Evolutionary conservation across 1,140 invertebrate species (phyloP).

Genomic region (Schlechtendalia chinensis): DNA sequence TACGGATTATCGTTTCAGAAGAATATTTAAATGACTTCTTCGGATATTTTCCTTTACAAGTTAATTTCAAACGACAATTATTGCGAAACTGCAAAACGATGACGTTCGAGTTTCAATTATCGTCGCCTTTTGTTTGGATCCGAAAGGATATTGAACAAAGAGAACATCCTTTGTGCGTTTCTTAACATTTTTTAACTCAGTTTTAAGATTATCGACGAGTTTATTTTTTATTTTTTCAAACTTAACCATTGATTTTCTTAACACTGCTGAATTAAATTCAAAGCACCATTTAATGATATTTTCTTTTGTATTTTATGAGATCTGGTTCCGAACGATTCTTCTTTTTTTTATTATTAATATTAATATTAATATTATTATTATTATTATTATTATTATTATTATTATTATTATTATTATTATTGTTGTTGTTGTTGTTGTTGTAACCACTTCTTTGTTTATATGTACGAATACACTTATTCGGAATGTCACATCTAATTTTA

Average conservation of each 20-base stretch:
- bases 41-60: not conserved
- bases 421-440: too few relatives aligned
- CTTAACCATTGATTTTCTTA: not conserved
- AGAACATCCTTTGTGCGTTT: not conserved
- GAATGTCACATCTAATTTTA: slow-evolving; percentile 3
- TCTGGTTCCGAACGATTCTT: not conserved
- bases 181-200: too few relatives aligned
- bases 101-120: not conserved
- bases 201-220: not conserved
- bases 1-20: too few relatives aligned
- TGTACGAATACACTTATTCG: not conserved
- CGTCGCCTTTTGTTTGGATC: not conserved
- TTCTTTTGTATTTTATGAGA: not conserved
- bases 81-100: not conserved
- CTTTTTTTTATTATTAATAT: too few relatives aligned
- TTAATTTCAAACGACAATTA: slow-evolving; percentile 13
- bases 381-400: too few relatives aligned
- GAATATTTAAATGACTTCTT: not conserved
- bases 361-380: too few relatives aligned
- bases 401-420: too few relatives aligned
- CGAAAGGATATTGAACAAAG: too few relatives aligned
- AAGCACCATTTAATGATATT: not conserved
- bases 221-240: not conserved
- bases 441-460: too few relatives aligned
- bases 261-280: not conserved